Conservation (phyloP, 2,797 vertebrate species). For the Myiothlypis chrysogaster region DNA sequence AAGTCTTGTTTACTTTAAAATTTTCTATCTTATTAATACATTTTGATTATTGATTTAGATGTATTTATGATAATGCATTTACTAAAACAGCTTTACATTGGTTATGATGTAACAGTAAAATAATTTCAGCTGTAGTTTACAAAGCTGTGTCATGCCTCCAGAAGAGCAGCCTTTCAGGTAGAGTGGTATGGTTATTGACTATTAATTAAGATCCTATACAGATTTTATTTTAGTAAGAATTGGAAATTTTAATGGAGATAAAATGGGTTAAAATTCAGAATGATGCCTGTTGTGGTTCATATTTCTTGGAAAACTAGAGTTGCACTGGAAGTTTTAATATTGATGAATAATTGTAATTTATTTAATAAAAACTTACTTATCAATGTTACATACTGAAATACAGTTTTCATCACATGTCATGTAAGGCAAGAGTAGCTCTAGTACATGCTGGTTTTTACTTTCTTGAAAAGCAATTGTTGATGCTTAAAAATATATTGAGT, state of each 20-base stretch:
- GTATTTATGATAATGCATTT: not conserved
- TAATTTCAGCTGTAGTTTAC: not conserved
- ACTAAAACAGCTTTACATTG: not conserved
- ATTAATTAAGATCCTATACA: not conserved
- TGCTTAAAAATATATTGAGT: slow-evolving; percentile 78
- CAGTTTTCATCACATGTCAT: not conserved
- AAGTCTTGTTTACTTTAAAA: not conserved
- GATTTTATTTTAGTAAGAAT: not conserved
- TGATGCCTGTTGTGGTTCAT: not conserved
- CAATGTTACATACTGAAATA: not conserved
- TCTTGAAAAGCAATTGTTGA: slow-evolving; percentile 40
- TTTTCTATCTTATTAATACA: not conserved
- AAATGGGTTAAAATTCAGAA: not conserved
- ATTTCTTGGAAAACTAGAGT: not conserved
- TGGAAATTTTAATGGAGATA: not conserved
- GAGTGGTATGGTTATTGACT: not conserved
- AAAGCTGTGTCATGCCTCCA: not conserved
- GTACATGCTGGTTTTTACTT: not conserved
- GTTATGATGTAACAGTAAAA: not conserved
- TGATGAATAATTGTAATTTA: not conserved
- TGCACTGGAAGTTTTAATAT: not conserved
- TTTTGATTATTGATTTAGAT: slow-evolving; percentile 1
- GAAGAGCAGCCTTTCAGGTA: not conserved
- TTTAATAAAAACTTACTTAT: not conserved
- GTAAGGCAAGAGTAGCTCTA: not conserved